Evolutionary conservation across 2,797 vertebrate species (phyloP).

Genomic region (Cercopithecus hamlyni): DNA sequence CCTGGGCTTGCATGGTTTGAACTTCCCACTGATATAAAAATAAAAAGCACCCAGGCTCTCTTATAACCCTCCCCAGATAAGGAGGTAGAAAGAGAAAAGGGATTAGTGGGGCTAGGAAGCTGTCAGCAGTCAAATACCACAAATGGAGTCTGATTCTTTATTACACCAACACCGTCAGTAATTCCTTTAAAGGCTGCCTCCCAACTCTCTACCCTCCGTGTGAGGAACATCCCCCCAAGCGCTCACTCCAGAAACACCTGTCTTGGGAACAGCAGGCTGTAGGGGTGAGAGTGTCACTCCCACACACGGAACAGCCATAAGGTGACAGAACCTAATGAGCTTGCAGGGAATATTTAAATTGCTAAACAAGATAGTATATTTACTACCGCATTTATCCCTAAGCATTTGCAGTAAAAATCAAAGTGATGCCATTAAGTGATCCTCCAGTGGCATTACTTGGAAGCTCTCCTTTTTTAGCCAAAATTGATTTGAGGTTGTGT

Average conservation of each 20-base stretch:
- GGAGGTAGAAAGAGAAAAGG: neutral
- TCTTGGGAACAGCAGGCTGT: neutral
- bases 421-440: slow-evolving; percentile 62
- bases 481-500: slow-evolving; percentile 68
- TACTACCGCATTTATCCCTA: slow-evolving; percentile 62
- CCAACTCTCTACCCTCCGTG: neutral
- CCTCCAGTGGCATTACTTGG: slow-evolving; percentile 59
- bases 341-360: slow-evolving; percentile 62
- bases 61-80: neutral
- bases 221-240: neutral
- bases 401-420: slow-evolving; percentile 74
- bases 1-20: neutral
- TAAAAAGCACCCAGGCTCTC: neutral
- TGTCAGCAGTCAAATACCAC: neutral
- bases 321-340: slow-evolving; percentile 50
- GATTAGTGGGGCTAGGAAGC: neutral
- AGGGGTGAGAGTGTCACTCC: neutral
- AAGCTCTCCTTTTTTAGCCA: slow-evolving; percentile 56
- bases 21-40: neutral
- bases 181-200: neutral
- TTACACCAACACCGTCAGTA: neutral
- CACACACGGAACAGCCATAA: neutral
- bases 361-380: slow-evolving; percentile 66
- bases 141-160: neutral
- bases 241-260: neutral